phyloP scores from a whole-genome alignment of 2,888 invertebrate genomes.

The Nomada flava region DNA sequence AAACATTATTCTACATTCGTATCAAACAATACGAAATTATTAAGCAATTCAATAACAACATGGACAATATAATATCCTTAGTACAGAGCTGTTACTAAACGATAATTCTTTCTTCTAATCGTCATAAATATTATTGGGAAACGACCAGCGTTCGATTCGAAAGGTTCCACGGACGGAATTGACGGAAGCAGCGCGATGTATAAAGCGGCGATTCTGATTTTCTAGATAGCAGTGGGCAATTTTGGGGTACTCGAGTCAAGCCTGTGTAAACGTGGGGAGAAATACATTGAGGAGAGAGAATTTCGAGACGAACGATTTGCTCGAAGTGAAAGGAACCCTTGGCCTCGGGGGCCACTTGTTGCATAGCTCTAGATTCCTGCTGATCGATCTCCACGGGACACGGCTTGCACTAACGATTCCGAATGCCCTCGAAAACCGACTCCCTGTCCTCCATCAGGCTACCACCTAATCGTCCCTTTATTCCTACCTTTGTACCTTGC shows the following conservation, averaged over 20 bases:
- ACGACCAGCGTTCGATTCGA: not conserved
- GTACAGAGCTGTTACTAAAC: no score
- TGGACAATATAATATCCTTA: no score
- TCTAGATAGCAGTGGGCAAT: conserved; percentile 8
- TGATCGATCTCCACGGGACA: conserved; percentile 76
- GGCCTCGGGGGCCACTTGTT: conserved; percentile 82
- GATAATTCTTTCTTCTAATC: no score
- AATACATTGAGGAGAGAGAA: conserved; percentile 50
- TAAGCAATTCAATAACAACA: no score
- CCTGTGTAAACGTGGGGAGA: conserved; percentile 30
- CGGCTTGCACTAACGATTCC: conserved; percentile 77
- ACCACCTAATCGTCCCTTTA: conserved; percentile 79
- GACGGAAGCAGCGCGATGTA: not conserved
- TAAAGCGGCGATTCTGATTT: no score
- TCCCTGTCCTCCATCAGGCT: conserved; percentile 65
- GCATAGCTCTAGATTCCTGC: conserved; percentile 79
- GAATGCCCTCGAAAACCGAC: conserved; percentile 78
- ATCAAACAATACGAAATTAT: no score
- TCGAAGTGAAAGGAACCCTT: conserved; percentile 73
- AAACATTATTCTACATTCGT: no score
- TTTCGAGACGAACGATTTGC: conserved; percentile 73
- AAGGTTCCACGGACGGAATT: not conserved
- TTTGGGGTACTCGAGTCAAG: not conserved
- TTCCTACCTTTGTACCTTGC: conserved; percentile 73
- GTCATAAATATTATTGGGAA: no score